phyloP scores from a whole-genome alignment of 2,797 vertebrate species.

The Chromis chromis region DNA sequence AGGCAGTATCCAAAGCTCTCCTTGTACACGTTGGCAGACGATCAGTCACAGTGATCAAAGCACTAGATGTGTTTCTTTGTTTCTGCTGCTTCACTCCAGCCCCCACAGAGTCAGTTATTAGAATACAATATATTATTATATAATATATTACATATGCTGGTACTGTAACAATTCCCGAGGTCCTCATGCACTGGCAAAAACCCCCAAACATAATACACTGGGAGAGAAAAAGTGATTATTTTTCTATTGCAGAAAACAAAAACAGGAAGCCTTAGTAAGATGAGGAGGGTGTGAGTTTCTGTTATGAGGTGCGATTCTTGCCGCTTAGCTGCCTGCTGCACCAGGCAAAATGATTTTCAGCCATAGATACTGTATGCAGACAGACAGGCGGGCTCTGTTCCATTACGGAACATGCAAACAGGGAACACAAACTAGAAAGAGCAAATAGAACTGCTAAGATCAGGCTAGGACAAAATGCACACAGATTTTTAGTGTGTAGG shows the following conservation, averaged over 20 bases:
- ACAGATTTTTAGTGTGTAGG: slow-evolving; percentile 36
- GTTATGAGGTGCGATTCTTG: slow-evolving; percentile 68
- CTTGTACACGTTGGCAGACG: slow-evolving; percentile 73
- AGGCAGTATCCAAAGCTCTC: slow-evolving; percentile 69
- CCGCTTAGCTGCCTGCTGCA: slow-evolving; percentile 65
- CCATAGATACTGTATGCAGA: slow-evolving; percentile 27
- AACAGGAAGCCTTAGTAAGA: slow-evolving; percentile 65
- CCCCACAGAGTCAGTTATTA: slow-evolving; percentile 81
- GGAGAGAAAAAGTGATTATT: slow-evolving; percentile 64
- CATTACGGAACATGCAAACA: slow-evolving; percentile 54
- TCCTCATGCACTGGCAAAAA: slow-evolving; percentile 59
- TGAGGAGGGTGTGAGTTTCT: slow-evolving; percentile 74
- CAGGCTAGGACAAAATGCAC: slow-evolving; percentile 37
- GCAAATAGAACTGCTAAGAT: slow-evolving; percentile 50
- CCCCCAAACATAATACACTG: slow-evolving; percentile 56
- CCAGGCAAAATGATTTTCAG: slow-evolving; percentile 45
- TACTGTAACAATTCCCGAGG: slow-evolving; percentile 69
- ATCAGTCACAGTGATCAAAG: slow-evolving; percentile 81
- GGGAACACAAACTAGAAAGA: slow-evolving; percentile 37
- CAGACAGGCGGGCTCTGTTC: slow-evolving; percentile 19
- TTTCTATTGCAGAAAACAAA: slow-evolving; percentile 69
- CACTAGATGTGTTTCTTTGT: slow-evolving; percentile 75
- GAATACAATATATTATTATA: slow-evolving; percentile 80
- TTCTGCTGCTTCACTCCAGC: slow-evolving; percentile 77
- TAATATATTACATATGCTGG: slow-evolving; percentile 79